phyloP scores from a whole-genome alignment of 2,888 invertebrate genomes.

The Cremastinae sp. region DNA sequence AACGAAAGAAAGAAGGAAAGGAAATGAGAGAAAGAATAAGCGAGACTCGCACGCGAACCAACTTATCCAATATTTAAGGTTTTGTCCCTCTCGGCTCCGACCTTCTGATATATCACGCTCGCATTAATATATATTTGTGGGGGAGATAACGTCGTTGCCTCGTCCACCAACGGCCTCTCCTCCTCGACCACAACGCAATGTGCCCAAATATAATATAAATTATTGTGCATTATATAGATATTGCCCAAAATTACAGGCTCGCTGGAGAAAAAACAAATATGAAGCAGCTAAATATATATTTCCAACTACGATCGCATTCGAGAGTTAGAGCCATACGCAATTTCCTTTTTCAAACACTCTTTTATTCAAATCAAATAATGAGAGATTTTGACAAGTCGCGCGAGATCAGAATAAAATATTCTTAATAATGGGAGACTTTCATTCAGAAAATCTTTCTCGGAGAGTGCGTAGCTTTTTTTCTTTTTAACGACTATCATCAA shows the following conservation, averaged over 20 bases:
- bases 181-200: constrained; percentile 10
- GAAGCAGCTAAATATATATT: too few species aligned
- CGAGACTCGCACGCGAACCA: constrained; percentile 70
- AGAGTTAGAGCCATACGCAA: too few species aligned
- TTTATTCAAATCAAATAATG: too few species aligned
- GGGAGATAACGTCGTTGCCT: constrained; percentile 74
- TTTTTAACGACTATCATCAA: constrained; percentile 70
- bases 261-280: too few species aligned
- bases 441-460: constrained; percentile 17
- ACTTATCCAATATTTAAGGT: constrained; percentile 81
- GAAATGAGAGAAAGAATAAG: constrained; percentile 2
- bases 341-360: too few species aligned
- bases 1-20: constrained; percentile 18
- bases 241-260: too few species aligned
- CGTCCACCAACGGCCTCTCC: constrained; percentile 49
- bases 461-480: constrained; percentile 35
- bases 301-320: too few species aligned
- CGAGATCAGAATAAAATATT: too few species aligned
- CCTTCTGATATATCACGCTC: constrained; percentile 78
- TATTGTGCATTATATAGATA: too few species aligned
- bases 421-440: constrained; percentile 34
- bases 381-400: too few species aligned
- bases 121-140: constrained; percentile 81
- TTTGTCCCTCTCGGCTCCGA: constrained; percentile 78
- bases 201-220: too few species aligned